phyloP scores from a whole-genome alignment of 2,888 invertebrate species.

The Thymelicus sylvestris region DNA sequence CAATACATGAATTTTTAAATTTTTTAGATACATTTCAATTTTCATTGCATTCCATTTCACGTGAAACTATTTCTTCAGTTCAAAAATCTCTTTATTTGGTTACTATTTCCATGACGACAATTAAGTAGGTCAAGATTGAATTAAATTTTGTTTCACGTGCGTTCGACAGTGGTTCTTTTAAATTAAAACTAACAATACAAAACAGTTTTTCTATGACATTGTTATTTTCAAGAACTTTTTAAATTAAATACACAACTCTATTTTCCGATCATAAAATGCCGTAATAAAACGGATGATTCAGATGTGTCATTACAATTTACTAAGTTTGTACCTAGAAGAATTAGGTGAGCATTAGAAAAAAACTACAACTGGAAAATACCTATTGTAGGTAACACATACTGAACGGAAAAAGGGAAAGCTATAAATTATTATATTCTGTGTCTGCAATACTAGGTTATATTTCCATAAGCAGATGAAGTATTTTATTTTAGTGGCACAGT shows the following conservation, averaged over 20 bases:
- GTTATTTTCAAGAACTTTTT: not conserved
- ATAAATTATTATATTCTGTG: too few relatives aligned
- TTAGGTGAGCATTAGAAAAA: too few relatives aligned
- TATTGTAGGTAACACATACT: too few relatives aligned
- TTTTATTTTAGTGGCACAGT: too few relatives aligned
- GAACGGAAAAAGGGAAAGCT: too few relatives aligned
- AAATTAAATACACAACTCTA: not conserved
- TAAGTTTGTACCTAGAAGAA: too few relatives aligned
- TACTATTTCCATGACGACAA: not conserved
- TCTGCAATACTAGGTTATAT: too few relatives aligned
- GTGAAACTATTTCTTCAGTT: not conserved
- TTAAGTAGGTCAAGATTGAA: constrained; percentile 2
- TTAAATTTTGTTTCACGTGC: not conserved
- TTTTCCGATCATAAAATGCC: not conserved
- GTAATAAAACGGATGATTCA: not conserved
- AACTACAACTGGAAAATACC: too few relatives aligned
- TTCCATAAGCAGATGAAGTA: too few relatives aligned
- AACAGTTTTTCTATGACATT: not conserved
- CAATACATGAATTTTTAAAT: not conserved
- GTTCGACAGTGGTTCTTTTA: constrained; percentile 4
- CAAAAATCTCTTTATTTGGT: constrained; percentile 1
- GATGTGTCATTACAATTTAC: not conserved
- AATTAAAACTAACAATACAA: not conserved
- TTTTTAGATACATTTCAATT: not conserved
- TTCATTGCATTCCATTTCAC: not conserved